Evolutionary conservation across 2,888 invertebrate genomes (phyloP).

Genomic region (Callyntrura sp.): DNA sequence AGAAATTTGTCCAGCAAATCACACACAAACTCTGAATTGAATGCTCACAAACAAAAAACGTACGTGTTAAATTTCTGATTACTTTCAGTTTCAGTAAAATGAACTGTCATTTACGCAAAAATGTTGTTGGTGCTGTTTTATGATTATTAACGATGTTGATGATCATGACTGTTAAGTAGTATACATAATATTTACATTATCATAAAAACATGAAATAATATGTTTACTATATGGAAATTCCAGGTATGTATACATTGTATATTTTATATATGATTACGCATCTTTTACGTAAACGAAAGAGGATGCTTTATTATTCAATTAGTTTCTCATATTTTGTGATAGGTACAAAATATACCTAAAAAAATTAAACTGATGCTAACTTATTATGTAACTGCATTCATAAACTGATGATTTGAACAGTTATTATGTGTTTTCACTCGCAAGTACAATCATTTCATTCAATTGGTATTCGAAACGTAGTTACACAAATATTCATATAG

Average conservation of each 20-base stretch:
- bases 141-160: conserved; percentile 66
- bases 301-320: conserved; percentile 25
- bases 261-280: conserved; percentile 49
- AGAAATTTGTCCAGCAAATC: conserved; percentile 24
- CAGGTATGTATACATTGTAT: conserved; percentile 43
- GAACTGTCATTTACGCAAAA: conserved; percentile 68
- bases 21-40: conserved; percentile 39
- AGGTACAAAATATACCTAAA: conserved; percentile 44
- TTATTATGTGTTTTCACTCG: conserved; percentile 62
- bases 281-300: conserved; percentile 19
- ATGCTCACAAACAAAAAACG: conserved; percentile 43
- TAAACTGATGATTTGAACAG: conserved; percentile 28
- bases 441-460: conserved; percentile 76
- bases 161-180: conserved; percentile 74
- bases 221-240: neutral
- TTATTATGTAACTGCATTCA: conserved; percentile 28
- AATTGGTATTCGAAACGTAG: conserved; percentile 55
- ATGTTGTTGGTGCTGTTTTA: conserved; percentile 74
- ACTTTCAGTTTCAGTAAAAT: conserved; percentile 45
- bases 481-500: conserved; percentile 33
- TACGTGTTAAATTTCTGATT: conserved; percentile 18
- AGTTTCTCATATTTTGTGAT: conserved; percentile 47
- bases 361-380: conserved; percentile 36
- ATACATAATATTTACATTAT: conserved; percentile 43
- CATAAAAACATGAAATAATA: neutral